Conservation (phyloP, 2,113 vertebrate species). For the Eleginops maclovinus region DNA sequence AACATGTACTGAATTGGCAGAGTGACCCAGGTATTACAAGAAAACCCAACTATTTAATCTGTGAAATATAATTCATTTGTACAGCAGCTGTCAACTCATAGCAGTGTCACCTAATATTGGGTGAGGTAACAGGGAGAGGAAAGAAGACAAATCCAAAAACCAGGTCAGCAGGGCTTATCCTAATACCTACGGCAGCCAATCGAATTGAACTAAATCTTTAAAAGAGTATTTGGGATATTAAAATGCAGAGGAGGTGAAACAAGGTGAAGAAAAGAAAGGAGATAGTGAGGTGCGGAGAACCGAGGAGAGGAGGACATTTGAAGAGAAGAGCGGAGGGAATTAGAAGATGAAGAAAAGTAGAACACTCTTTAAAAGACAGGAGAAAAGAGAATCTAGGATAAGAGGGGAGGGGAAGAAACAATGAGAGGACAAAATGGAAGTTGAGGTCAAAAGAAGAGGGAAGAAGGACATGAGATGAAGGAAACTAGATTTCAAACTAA, state of each 20-base stretch:
- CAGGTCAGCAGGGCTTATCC: conserved; percentile 59
- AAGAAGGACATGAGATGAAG: no score
- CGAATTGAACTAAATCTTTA: conserved; percentile 44
- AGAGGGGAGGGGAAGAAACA: no score
- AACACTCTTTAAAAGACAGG: no score
- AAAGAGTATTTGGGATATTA: conserved; percentile 31
- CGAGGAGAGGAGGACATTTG: neutral
- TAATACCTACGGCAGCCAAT: conserved; percentile 58
- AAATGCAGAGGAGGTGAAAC: neutral
- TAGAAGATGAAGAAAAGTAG: no score
- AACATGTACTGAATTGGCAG: no score
- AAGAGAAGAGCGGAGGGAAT: no score
- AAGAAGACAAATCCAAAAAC: conserved; percentile 62
- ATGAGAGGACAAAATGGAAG: no score
- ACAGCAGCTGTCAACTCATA: conserved; percentile 50
- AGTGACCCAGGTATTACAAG: conserved; percentile 9
- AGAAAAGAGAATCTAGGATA: no score
- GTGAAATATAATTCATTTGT: conserved; percentile 45
- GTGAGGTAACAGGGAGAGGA: conserved; percentile 20
- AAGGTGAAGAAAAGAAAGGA: neutral
- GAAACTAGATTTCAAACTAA: no score
- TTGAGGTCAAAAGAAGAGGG: no score
- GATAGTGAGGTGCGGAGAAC: no score
- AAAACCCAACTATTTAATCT: conserved; percentile 47
- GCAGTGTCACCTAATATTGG: conserved; percentile 36